Percentiles rank a stretch among this genome's conserved stretches.
These are phyloP conservation scores for Coreius guichenoti DNA, from an alignment of 2,797 vertebrate species.

Conservation along the genomic window DNA sequence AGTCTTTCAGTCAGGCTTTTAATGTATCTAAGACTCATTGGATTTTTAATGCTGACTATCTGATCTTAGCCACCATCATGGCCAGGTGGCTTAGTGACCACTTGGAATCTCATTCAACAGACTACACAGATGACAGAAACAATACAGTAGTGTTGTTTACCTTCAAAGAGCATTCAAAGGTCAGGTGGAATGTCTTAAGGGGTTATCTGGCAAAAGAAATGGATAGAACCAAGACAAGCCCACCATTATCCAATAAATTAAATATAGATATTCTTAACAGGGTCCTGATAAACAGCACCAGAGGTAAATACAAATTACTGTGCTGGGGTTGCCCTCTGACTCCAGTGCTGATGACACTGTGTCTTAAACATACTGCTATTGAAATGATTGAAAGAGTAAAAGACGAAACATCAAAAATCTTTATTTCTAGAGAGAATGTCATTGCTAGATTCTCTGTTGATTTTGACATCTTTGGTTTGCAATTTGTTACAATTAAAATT, in stretches of 20 bases:
- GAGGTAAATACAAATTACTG: neutral
- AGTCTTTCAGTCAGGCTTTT: neutral
- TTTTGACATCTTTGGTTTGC: too few relatives aligned
- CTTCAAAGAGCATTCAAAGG: too few relatives aligned
- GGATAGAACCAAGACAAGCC: neutral
- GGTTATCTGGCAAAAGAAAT: neutral
- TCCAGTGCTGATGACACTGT: neutral
- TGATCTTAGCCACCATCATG: slow-evolving; percentile 27
- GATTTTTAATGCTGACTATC: slow-evolving; percentile 27
- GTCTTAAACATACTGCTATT: neutral
- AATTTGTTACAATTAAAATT: too few relatives aligned
- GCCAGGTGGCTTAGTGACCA: neutral
- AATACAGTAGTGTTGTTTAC: neutral
- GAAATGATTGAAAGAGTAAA: too few relatives aligned
- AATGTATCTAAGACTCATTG: too few relatives aligned
- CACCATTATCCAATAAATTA: neutral
- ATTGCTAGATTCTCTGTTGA: neutral
- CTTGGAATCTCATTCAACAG: neutral
- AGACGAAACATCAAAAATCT: too few relatives aligned
- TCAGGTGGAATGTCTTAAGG: neutral
- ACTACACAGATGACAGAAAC: neutral
- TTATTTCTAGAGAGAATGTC: too few relatives aligned
- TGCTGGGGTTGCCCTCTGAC: slow-evolving; percentile 17
- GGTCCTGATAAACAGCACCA: neutral
- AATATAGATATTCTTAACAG: neutral